phyloP scores from a whole-genome alignment of 2,797 vertebrate species.

The Chaenodraco wilsoni region DNA sequence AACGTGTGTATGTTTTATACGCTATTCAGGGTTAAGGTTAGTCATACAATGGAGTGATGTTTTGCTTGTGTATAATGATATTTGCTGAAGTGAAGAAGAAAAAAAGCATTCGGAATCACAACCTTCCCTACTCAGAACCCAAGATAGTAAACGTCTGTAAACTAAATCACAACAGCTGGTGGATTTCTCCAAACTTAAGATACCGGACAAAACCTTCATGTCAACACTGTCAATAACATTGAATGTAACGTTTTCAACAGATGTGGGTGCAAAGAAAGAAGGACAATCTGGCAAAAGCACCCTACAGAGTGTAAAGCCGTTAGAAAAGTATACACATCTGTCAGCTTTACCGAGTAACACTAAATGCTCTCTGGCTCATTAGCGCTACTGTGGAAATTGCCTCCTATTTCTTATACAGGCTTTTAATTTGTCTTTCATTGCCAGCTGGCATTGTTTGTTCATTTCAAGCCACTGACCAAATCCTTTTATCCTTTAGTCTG shows the following conservation, averaged over 20 bases:
- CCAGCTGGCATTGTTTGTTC: conserved; percentile 65
- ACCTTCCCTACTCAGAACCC: not conserved
- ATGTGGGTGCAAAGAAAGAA: conserved; percentile 34
- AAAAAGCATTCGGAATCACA: not conserved
- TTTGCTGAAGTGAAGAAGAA: not conserved
- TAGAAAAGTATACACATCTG: conserved; percentile 59
- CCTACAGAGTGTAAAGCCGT: conserved; percentile 34
- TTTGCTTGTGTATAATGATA: not conserved
- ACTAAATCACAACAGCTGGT: conserved; percentile 37
- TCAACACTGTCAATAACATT: conserved; percentile 34
- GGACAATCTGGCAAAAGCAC: conserved; percentile 40
- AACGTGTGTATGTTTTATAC: not conserved
- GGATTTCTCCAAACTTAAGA: conserved; percentile 25
- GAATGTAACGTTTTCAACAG: conserved; percentile 28
- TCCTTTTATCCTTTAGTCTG: conserved; percentile 15
- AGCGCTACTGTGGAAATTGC: conserved; percentile 53
- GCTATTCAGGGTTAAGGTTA: no score
- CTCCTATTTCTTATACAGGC: conserved; percentile 55
- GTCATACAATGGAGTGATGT: not conserved
- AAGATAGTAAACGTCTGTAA: conserved; percentile 25
- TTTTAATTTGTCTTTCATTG: conserved; percentile 62
- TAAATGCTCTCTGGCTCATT: conserved; percentile 69
- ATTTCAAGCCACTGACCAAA: conserved; percentile 45
- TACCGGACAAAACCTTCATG: conserved; percentile 31
- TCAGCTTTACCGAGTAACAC: conserved; percentile 56